phyloP scores from a whole-genome alignment of 1,140 invertebrate species.

The Gonioctena quinquepunctata region DNA sequence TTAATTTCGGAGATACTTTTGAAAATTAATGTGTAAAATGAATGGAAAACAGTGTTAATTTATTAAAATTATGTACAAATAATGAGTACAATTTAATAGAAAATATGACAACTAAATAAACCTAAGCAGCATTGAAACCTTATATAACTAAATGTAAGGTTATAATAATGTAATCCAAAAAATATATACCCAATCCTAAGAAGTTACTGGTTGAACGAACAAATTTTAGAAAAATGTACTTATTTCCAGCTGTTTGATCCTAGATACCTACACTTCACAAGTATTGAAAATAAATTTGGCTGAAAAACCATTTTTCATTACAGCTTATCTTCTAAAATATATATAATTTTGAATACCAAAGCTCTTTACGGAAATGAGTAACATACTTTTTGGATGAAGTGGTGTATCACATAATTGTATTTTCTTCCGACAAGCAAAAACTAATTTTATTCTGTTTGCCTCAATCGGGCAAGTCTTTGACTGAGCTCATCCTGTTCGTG shows the following conservation, averaged over 20 bases:
- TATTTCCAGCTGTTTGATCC: too few species aligned
- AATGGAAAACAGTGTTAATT: background rate
- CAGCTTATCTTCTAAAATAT: background rate
- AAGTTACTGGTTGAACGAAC: too few species aligned
- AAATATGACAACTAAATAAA: background rate
- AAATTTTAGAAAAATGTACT: too few species aligned
- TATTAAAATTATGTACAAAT: background rate
- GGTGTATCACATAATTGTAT: background rate
- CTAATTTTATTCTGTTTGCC: conserved; percentile 69
- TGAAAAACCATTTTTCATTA: background rate
- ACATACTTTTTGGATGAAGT: background rate
- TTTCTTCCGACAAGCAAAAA: background rate
- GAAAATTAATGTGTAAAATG: background rate
- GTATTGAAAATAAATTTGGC: background rate
- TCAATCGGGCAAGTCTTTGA: conserved; percentile 88
- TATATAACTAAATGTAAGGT: background rate
- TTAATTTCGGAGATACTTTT: too few species aligned
- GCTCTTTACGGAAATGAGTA: too few species aligned
- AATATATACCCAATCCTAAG: background rate
- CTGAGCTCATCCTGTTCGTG: conserved; percentile 96
- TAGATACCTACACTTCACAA: too few species aligned
- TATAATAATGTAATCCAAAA: background rate
- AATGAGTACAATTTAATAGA: background rate
- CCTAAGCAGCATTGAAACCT: background rate
- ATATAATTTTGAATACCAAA: too few species aligned